These are phyloP conservation scores for Tinamus guttatus DNA, from an alignment of 2,113 vertebrate genomes.

Conservation along the genomic window DNA sequence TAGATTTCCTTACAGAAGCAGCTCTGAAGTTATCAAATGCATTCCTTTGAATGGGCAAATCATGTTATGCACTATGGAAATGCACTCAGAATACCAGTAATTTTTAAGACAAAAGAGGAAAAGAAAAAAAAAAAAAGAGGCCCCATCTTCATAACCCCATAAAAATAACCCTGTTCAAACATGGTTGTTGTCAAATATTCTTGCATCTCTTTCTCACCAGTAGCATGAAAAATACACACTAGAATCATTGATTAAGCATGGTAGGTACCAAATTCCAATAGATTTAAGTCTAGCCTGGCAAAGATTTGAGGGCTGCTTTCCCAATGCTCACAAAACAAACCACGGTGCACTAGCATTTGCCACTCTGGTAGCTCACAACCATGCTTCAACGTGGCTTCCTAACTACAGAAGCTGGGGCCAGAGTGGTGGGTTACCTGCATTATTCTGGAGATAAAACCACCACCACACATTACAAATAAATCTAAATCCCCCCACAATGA, in stretches of 20 bases:
- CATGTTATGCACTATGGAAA: background rate
- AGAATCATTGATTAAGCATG: background rate
- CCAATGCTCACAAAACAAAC: background rate
- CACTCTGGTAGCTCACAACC: conserved; percentile 44
- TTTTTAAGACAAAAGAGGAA: background rate
- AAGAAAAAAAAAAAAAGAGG: background rate
- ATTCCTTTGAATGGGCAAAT: background rate
- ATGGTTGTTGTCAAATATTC: conserved; percentile 36
- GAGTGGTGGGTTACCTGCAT: background rate
- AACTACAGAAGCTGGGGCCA: background rate
- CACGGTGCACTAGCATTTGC: background rate
- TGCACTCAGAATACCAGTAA: conserved; percentile 2
- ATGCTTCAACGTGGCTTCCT: conserved; percentile 50
- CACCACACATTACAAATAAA: background rate
- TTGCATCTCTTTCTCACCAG: background rate
- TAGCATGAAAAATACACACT: background rate
- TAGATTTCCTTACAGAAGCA: background rate
- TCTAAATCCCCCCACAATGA: background rate
- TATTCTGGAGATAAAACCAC: background rate
- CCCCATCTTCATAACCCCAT: background rate
- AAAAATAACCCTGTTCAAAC: conserved; percentile 44
- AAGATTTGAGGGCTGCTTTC: background rate
- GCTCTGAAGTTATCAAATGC: background rate
- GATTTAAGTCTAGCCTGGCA: background rate
- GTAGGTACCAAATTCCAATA: background rate